Percentiles rank a stretch among this genome's conserved stretches.
phyloP scores from a whole-genome alignment of 2,888 invertebrate genomes.

The Anodontia alba region DNA sequence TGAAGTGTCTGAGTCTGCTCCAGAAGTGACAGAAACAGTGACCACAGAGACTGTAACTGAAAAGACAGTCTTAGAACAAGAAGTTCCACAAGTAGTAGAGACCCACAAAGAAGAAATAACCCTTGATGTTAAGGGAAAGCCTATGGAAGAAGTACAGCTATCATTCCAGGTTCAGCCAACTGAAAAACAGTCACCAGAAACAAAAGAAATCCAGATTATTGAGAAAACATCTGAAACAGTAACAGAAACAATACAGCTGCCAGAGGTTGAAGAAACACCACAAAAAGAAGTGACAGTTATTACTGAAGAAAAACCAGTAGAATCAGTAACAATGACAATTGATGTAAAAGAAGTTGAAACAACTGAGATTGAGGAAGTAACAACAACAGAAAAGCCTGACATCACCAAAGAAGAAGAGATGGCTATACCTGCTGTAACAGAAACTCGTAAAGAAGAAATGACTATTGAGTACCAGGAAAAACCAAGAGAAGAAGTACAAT shows the following conservation, averaged over 20 bases:
- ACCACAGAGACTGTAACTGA: slow-evolving; percentile 60
- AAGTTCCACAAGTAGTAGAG: slow-evolving; percentile 57
- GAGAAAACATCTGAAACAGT: slow-evolving; percentile 59
- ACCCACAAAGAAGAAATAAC: slow-evolving; percentile 71
- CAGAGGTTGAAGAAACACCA: slow-evolving; percentile 62
- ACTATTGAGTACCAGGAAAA: slow-evolving; percentile 53
- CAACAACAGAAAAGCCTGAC: slow-evolving; percentile 57
- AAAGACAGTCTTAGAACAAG: slow-evolving; percentile 47
- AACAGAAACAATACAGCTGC: slow-evolving; percentile 57
- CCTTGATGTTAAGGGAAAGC: slow-evolving; percentile 67
- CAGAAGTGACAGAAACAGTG: slow-evolving; percentile 61
- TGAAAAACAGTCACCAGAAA: slow-evolving; percentile 65
- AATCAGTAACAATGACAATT: slow-evolving; percentile 63
- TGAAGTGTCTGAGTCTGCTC: slow-evolving; percentile 55
- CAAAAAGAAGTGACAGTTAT: slow-evolving; percentile 60
- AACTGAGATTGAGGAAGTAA: slow-evolving; percentile 59
- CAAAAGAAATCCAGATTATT: slow-evolving; percentile 57
- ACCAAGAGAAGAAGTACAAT: slow-evolving; percentile 58
- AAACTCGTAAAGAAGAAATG: slow-evolving; percentile 52
- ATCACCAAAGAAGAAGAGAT: slow-evolving; percentile 53
- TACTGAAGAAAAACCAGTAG: slow-evolving; percentile 62
- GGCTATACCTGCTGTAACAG: slow-evolving; percentile 52
- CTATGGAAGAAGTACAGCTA: slow-evolving; percentile 76
- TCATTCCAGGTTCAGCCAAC: slow-evolving; percentile 68
- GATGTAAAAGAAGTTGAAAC: slow-evolving; percentile 57